Conservation (phyloP, 2,113 vertebrate genomes). For the Apaloderma vittatum region DNA sequence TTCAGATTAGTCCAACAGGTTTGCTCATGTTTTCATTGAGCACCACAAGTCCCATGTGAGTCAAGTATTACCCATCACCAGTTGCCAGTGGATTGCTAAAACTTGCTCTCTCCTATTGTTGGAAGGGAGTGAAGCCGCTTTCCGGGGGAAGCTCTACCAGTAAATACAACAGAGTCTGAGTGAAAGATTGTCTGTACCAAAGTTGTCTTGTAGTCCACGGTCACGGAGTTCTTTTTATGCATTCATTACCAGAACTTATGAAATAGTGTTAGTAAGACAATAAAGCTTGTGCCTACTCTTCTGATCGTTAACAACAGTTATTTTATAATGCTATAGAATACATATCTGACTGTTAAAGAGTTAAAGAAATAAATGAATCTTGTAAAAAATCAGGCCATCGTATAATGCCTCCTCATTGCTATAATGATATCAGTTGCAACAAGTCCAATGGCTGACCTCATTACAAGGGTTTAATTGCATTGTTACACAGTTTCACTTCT, state of each 20-base stretch:
- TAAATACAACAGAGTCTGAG: background rate
- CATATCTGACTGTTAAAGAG: conserved; percentile 76
- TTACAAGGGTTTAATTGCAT: conserved; percentile 99
- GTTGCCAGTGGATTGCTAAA: background rate
- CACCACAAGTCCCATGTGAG: background rate
- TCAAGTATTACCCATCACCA: background rate
- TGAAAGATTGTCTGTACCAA: background rate
- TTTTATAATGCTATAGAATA: conserved; percentile 2
- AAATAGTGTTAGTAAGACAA: background rate
- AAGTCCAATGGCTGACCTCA: conserved; percentile 98
- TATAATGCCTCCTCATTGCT: conserved; percentile 87
- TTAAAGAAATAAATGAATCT: conserved; percentile 83
- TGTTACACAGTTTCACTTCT: conserved; percentile 95
- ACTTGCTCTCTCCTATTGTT: background rate
- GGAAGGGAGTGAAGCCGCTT: background rate
- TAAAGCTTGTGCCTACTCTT: background rate
- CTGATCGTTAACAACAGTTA: background rate
- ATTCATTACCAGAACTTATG: background rate
- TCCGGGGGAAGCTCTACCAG: background rate
- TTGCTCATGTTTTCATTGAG: background rate
- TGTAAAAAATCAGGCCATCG: conserved; percentile 86
- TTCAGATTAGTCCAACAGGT: background rate
- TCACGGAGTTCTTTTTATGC: background rate
- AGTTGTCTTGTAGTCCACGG: background rate
- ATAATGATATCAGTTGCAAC: conserved; percentile 98